phyloP scores from a whole-genome alignment of 2,113 vertebrate species.

The Pituophis catenifer region DNA sequence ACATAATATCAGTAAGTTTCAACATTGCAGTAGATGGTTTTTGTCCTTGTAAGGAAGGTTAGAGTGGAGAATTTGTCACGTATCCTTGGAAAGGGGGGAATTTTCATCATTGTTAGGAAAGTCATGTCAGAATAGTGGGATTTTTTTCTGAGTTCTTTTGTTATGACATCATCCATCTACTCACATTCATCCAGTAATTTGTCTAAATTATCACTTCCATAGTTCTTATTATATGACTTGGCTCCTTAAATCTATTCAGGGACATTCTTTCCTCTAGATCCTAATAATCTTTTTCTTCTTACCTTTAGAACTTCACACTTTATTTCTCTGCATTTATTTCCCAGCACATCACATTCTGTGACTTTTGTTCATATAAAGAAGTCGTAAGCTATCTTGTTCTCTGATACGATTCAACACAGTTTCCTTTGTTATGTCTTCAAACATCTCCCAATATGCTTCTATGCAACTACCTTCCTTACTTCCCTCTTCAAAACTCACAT shows the following conservation, averaged over 20 bases:
- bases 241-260: neutral
- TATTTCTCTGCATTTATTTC: neutral
- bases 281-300: neutral
- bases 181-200: neutral
- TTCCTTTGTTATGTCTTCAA: neutral
- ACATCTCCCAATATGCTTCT: neutral
- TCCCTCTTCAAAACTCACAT: neutral
- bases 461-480: neutral
- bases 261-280: neutral
- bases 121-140: neutral
- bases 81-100: neutral
- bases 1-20: neutral
- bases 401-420: neutral
- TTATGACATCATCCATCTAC: neutral
- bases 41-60: neutral
- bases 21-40: neutral
- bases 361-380: neutral
- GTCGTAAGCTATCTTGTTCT: neutral
- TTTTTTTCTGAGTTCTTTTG: neutral
- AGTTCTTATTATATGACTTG: neutral
- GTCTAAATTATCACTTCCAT: neutral
- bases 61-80: neutral
- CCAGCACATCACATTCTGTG: neutral
- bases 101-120: neutral
- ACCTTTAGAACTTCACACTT: neutral